Evolutionary conservation across 2,888 invertebrate species (phyloP), one percentile per base, ranked within the genome.

Genomic region (Parnassius apollo): DNA sequence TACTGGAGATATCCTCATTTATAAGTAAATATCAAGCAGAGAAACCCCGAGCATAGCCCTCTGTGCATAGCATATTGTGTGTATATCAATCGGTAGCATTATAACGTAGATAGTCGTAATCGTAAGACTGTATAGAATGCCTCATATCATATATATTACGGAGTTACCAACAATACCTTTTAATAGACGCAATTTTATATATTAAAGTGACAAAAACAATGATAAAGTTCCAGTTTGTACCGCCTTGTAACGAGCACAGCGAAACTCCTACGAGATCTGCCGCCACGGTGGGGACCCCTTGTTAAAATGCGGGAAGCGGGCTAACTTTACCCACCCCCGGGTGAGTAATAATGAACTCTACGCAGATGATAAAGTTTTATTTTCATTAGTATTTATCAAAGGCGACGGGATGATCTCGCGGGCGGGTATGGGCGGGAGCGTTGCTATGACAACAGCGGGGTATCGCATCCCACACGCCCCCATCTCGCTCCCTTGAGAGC

Each of bases 301-400:
- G 83, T 86, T 85, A 86, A 80, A 73, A 63, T 70, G 67, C 75
- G 71, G 75, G 69, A 74, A 75, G 71, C 73, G 69, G 67, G 69
- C 68, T 59, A 70, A 64, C 72, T 75, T 76, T 73, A 75, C 72
- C 76, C 75, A 75, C 72, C 76, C 75, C 75, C 78, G 77, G 74
- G 78, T 79, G 79, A 84, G 78, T 84, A 85, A 86, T 88, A 89
- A 90, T 88, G 86, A 88, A 87, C 83, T 81, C 80, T 71, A 70
- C 70, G 75, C 75, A 79, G 80, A 86, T 88, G 88, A 88, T 87
- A 89, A 84, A 86, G 88, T 83, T 82, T 82, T 87, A 88, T 90
- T 89, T 85, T 85, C 82, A 86, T 83, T 86, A 82, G 80, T 77
- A 78, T 80, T 79, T 80, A 81, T 85, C 64, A 64, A 81, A 81